Evolutionary conservation across 2,113 vertebrate genomes (phyloP).

Genomic region (Rhegmatorhina hoffmannsi): DNA sequence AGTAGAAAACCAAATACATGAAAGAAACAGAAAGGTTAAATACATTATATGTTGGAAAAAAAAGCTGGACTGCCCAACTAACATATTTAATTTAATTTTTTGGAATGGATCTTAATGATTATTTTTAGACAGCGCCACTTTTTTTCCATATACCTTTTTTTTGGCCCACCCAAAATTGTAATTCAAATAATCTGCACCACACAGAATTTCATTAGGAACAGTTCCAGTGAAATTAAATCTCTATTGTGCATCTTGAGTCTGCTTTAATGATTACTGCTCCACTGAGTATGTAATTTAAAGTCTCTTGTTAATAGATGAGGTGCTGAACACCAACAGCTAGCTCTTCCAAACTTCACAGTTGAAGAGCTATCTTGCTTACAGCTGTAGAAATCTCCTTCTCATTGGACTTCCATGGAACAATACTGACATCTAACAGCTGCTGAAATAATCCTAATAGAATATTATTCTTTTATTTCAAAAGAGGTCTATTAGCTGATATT

Average conservation of each 20-base stretch:
- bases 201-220: constrained; percentile 59
- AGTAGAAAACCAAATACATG: constrained; percentile 49
- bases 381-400: background rate
- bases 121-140: background rate
- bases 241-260: constrained; percentile 34
- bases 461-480: background rate
- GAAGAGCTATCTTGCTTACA: constrained; percentile 3
- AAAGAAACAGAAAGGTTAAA: constrained; percentile 48
- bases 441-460: background rate
- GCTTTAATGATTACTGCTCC: constrained; percentile 50
- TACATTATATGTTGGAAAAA: background rate
- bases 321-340: constrained; percentile 41
- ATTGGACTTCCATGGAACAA: constrained; percentile 6
- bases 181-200: constrained; percentile 18
- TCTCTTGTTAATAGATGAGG: constrained; percentile 52
- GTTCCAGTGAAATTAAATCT: constrained; percentile 61
- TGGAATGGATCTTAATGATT: background rate
- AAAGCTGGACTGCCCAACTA: background rate
- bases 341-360: constrained; percentile 2
- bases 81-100: background rate
- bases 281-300: constrained; percentile 60
- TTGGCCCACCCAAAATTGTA: background rate
- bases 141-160: background rate
- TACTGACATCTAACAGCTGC: constrained; percentile 60
- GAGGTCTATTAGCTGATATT: background rate